These are phyloP conservation scores for Nettapus auritus DNA, from an alignment of 2,113 vertebrate genomes.

Conservation along the genomic window DNA sequence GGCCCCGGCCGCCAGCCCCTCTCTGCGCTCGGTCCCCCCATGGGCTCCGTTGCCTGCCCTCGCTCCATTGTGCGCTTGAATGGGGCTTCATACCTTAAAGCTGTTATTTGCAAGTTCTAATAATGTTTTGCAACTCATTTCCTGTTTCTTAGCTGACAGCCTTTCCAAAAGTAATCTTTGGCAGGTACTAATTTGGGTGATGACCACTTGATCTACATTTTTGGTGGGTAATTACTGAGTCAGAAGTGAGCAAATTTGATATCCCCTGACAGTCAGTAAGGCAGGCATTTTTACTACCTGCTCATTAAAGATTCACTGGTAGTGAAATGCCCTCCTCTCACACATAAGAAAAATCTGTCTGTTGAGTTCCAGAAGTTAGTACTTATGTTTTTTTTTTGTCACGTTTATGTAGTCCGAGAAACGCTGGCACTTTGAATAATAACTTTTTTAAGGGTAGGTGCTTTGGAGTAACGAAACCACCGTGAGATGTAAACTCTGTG, in stretches of 20 bases:
- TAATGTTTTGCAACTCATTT: slow-evolving; percentile 78
- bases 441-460: background rate
- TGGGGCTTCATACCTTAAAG: slow-evolving; percentile 68
- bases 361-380: slow-evolving; percentile 58
- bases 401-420: background rate
- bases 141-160: slow-evolving; percentile 78
- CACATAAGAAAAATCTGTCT: slow-evolving; percentile 68
- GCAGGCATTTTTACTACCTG: slow-evolving; percentile 75
- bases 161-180: slow-evolving; percentile 75
- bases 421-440: background rate
- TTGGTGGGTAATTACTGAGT: slow-evolving; percentile 83
- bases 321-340: slow-evolving; percentile 74
- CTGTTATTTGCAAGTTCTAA: slow-evolving; percentile 82
- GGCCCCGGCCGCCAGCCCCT: background rate
- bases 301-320: slow-evolving; percentile 78
- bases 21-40: background rate
- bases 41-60: background rate
- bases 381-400: slow-evolving; percentile 71
- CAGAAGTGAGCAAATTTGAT: slow-evolving; percentile 80
- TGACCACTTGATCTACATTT: slow-evolving; percentile 84
- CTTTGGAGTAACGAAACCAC: background rate
- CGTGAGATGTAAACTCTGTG: background rate
- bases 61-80: slow-evolving; percentile 40
- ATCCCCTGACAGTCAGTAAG: slow-evolving; percentile 78
- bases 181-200: slow-evolving; percentile 86